Percentiles rank a stretch among this genome's conserved stretches.
Evolutionary conservation across 1,140 invertebrate species (phyloP).

Genomic region (Drosophila carrolli): DNA sequence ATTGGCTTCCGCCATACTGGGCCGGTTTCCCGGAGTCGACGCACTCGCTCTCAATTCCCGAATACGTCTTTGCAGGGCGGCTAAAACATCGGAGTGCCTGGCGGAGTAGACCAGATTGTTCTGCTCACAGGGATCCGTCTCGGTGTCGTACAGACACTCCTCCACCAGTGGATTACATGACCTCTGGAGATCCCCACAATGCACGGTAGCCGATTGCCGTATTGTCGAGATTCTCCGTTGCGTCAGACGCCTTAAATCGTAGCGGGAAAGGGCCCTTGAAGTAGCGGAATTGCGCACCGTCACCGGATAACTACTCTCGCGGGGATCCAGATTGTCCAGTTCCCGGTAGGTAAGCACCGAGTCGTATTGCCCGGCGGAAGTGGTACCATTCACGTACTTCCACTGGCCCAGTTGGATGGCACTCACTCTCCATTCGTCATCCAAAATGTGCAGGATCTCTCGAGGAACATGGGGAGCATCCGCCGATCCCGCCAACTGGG

Average conservation of each 20-base stretch:
- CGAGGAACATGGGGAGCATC: conserved; percentile 83
- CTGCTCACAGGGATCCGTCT: conserved; percentile 91
- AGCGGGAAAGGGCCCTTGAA: conserved; percentile 46
- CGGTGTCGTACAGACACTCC: conserved; percentile 91
- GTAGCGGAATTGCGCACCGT: conserved; percentile 85
- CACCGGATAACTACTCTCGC: conserved; percentile 83
- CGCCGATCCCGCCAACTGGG: conserved; percentile 84
- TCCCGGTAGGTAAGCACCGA: conserved; percentile 84
- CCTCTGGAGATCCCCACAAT: conserved; percentile 59
- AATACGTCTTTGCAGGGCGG: conserved; percentile 43
- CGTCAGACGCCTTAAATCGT: conserved; percentile 48
- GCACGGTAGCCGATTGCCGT: conserved; percentile 84
- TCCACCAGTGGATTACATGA: conserved; percentile 84
- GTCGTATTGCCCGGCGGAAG: conserved; percentile 84
- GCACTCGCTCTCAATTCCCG: conserved; percentile 44
- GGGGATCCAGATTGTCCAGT: conserved; percentile 59
- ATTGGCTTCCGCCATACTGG: conserved; percentile 30
- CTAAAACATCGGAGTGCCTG: conserved; percentile 41
- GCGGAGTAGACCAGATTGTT: conserved; percentile 87
- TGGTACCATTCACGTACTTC: conserved; percentile 90
- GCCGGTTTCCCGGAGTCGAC: conserved; percentile 31
- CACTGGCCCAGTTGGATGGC: conserved; percentile 89
- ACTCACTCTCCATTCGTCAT: conserved; percentile 87
- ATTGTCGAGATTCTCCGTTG: conserved; percentile 78
- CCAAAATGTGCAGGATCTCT: conserved; percentile 90